Evolutionary conservation across 1,140 invertebrate genomes (phyloP), one percentile per base, ranked within the genome.

Genomic region (Cryptotermes secundus): DNA sequence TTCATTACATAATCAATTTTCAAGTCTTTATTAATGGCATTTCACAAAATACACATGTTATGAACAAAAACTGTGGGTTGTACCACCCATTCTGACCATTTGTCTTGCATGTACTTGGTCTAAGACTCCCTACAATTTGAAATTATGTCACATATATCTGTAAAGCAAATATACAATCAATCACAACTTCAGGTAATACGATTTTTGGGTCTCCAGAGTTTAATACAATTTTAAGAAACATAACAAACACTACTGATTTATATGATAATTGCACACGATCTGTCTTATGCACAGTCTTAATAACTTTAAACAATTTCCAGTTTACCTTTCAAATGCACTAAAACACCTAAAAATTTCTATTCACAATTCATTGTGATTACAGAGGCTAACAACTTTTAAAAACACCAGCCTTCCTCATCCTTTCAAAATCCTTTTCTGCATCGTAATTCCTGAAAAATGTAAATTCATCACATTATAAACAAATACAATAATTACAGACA

Each of bases 381-480:
- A 34, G 10, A 49, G 42, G 24, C 24, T 35, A 34, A 83, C 53
- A 83, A 26, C 83, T 83, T 7, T 59, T 88, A 86, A 92, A 89
- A 65, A 91, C 86, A 83, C 91, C 91, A 85, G 89, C 86, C 53
- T 89, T 88, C 38, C 87, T 88, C 91, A 92, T 92, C 53, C 87
- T 88, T 86, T 92, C 86, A 35, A 90, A 89, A 35, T 89, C 87
- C 80, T 87, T 87, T 4, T 89, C 87, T 16, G 88, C 79, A 88
- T 92, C 91, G 86, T 92, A 92, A 26, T 87, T 90, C 86, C 92
- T 92, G 86, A 83, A 89, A 87, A 86, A 87, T 42, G 38, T 26
- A 80, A 84, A 45, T 9, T 45, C 19, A 65, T 45, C 36, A n/a
- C 34, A 72, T 84, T 80, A 34, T 22, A 84, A 81, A 49, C 16